Evolutionary conservation across 2,888 invertebrate genomes (phyloP).

Genomic region (Miltochrista miniata): DNA sequence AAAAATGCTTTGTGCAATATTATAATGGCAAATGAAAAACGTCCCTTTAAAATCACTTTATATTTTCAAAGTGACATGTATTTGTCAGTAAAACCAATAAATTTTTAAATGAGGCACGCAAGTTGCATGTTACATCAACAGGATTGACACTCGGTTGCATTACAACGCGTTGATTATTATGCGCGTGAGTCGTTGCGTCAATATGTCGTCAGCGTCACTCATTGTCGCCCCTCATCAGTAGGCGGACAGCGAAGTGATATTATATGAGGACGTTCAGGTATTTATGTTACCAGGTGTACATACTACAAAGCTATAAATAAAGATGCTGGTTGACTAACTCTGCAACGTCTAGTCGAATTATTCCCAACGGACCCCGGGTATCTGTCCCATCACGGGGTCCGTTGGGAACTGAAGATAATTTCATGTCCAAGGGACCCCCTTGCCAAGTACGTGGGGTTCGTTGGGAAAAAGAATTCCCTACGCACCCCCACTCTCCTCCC

Average conservation of each 20-base stretch:
- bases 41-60: neutral
- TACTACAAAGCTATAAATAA: too few species aligned
- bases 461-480: too few species aligned
- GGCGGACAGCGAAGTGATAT: conserved; percentile 23
- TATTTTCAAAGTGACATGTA: neutral
- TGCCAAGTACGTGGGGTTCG: too few species aligned
- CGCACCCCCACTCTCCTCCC: too few species aligned
- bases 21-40: too few species aligned
- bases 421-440: too few species aligned
- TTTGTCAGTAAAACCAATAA: neutral
- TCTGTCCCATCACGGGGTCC: too few species aligned
- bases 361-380: too few species aligned
- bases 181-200: conserved; percentile 31
- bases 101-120: neutral
- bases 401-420: too few species aligned
- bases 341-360: too few species aligned
- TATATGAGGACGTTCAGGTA: conserved; percentile 24
- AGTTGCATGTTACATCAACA: conserved; percentile 10
- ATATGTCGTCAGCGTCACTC: conserved; percentile 23
- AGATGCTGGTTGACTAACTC: too few species aligned
- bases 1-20: too few species aligned
- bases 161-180: conserved; percentile 20
- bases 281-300: conserved; percentile 14
- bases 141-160: conserved; percentile 17
- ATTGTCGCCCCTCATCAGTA: conserved; percentile 35